Conservation (phyloP, 2,888 invertebrate species). For the Leptinotarsa rubiginosa region DNA sequence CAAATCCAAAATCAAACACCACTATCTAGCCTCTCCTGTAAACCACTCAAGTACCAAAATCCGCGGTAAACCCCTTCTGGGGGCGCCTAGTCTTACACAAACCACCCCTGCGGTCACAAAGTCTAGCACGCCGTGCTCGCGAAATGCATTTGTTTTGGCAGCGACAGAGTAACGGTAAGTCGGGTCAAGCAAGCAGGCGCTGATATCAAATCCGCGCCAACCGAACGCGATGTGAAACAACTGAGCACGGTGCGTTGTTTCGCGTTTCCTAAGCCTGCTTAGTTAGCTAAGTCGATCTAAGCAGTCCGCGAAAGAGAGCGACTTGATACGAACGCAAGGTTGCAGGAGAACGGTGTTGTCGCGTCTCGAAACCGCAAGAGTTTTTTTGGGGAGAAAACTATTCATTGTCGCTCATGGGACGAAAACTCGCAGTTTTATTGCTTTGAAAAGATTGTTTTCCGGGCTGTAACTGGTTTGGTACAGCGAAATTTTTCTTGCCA, state of each 20-base stretch:
- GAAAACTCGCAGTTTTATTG: too few species aligned
- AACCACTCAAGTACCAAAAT: conserved; percentile 12
- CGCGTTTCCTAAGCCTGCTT: conserved; percentile 54
- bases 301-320: conserved; percentile 55
- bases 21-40: neutral
- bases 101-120: neutral
- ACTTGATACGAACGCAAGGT: conserved; percentile 60
- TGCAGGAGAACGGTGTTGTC: conserved; percentile 44
- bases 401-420: neutral
- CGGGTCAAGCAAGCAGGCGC: conserved; percentile 28
- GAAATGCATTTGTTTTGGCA: conserved; percentile 45
- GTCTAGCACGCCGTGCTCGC: conserved; percentile 28
- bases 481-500: too few species aligned
- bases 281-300: conserved; percentile 60
- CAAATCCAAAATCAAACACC: conserved; percentile 15
- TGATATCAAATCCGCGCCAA: conserved; percentile 26
- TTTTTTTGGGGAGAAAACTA: neutral
- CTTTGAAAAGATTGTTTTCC: too few species aligned
- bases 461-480: too few species aligned
- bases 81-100: conserved; percentile 3
- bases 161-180: conserved; percentile 40
- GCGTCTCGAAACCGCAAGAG: conserved; percentile 16
- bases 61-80: neutral
- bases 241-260: conserved; percentile 44
- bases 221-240: conserved; percentile 47